These are phyloP conservation scores for Seira sanloemensis DNA, from an alignment of 2,888 invertebrate genomes.

Conservation along the genomic window DNA sequence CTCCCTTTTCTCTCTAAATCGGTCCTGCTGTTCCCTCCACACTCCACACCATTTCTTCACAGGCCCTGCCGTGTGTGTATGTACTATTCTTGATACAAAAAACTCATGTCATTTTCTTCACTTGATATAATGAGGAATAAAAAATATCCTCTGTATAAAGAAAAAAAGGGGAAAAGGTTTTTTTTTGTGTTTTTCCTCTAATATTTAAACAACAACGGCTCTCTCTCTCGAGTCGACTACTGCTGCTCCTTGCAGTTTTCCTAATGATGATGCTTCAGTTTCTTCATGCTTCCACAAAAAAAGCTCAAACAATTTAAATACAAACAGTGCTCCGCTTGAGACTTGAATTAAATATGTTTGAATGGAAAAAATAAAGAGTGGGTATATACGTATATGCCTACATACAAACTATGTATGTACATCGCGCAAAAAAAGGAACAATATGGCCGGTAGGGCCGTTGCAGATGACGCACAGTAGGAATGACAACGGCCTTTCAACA, in stretches of 20 bases:
- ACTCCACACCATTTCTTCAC: slow-evolving; percentile 20
- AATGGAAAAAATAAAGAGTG: too few species aligned
- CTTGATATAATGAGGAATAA: background rate
- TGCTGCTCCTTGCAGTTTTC: too few species aligned
- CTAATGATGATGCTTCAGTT: background rate
- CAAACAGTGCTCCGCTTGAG: slow-evolving; percentile 12
- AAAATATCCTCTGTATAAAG: background rate
- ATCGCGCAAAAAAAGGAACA: slow-evolving; percentile 31
- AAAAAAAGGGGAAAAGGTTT: background rate
- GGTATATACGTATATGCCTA: too few species aligned
- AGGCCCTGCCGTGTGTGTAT: slow-evolving; percentile 17
- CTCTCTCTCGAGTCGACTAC: too few species aligned
- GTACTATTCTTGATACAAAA: slow-evolving; percentile 26
- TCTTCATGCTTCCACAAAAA: background rate
- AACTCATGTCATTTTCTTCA: background rate
- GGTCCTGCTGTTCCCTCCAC: slow-evolving; percentile 45
- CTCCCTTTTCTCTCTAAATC: slow-evolving; percentile 19
- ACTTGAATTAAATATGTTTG: background rate
- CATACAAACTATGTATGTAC: too few species aligned
- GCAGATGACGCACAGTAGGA: slow-evolving; percentile 73
- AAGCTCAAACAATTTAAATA: background rate
- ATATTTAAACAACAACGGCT: background rate
- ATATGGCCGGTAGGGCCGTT: slow-evolving; percentile 53
- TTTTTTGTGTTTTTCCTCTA: background rate
- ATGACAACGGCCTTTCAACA: slow-evolving; percentile 73